phyloP scores from a whole-genome alignment of 2,797 vertebrate genomes.

The Muraenolepis orangiensis region DNA sequence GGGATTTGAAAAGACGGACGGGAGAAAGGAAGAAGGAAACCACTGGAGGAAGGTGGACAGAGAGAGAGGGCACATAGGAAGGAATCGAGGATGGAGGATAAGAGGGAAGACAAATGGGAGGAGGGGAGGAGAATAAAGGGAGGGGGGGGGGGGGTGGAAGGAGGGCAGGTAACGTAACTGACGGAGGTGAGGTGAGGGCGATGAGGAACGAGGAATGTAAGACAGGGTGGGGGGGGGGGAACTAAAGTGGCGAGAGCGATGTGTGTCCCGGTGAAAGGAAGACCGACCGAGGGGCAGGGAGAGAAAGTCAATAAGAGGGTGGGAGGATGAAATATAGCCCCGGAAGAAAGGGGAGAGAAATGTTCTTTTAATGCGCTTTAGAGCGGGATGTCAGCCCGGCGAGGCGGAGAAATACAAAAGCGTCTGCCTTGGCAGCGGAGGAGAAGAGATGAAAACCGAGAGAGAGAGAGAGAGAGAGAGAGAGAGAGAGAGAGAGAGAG shows the following conservation, averaged over 20 bases:
- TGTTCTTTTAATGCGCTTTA: slow-evolving; percentile 1
- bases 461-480: neutral
- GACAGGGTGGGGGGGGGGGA: neutral
- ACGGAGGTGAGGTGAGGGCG: too few relatives aligned
- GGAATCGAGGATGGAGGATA: neutral
- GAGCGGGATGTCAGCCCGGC: neutral
- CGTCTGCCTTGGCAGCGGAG: neutral
- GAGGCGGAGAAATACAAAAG: neutral
- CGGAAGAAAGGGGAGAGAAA: neutral
- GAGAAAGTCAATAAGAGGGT: neutral
- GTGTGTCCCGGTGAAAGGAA: neutral
- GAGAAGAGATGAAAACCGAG: neutral
- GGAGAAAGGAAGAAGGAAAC: too few relatives aligned
- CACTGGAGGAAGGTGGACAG: too few relatives aligned
- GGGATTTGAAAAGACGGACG: neutral
- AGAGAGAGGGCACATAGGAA: too few relatives aligned
- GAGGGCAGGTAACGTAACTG: too few relatives aligned
- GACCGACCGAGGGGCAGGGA: neutral
- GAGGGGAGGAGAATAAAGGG: neutral
- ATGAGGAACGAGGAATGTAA: neutral
- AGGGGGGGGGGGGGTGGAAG: too few relatives aligned
- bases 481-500: neutral
- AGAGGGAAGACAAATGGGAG: too few relatives aligned
- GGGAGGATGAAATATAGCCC: neutral
- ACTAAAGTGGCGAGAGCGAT: neutral